Evolutionary conservation across 2,797 vertebrate species (phyloP).

Genomic region (Balearica regulorum): DNA sequence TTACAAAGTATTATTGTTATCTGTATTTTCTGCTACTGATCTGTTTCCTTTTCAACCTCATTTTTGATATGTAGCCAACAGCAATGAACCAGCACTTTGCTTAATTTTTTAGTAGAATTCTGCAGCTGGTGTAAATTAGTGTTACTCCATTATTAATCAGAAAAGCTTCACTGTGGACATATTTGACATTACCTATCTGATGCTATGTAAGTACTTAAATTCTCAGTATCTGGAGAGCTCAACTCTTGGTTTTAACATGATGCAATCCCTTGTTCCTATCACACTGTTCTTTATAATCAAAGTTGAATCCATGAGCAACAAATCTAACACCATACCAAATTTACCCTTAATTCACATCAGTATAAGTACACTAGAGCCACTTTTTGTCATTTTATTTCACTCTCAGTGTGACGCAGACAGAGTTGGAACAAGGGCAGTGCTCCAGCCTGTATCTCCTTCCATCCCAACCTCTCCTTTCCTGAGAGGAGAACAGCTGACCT

Average conservation of each 20-base stretch:
- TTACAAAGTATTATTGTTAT: background rate
- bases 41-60: background rate
- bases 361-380: background rate
- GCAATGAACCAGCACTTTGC: background rate
- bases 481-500: background rate
- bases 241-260: background rate
- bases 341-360: background rate
- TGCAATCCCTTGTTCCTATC: background rate
- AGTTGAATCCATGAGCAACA: background rate
- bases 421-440: background rate
- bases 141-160: constrained; percentile 17
- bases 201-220: background rate
- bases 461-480: background rate
- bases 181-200: background rate
- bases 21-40: background rate
- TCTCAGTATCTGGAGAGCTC: background rate
- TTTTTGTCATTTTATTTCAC: background rate
- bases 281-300: background rate
- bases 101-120: constrained; percentile 33
- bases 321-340: background rate
- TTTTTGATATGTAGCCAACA: constrained; percentile 23
- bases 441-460: background rate
- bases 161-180: background rate
- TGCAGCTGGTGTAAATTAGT: constrained; percentile 9
- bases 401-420: background rate